A percentile compares a stretch with the other conserved stretches of the same genome.
Conservation (phyloP, 2,797 vertebrate genomes). For the Hipposideros larvatus region DNA sequence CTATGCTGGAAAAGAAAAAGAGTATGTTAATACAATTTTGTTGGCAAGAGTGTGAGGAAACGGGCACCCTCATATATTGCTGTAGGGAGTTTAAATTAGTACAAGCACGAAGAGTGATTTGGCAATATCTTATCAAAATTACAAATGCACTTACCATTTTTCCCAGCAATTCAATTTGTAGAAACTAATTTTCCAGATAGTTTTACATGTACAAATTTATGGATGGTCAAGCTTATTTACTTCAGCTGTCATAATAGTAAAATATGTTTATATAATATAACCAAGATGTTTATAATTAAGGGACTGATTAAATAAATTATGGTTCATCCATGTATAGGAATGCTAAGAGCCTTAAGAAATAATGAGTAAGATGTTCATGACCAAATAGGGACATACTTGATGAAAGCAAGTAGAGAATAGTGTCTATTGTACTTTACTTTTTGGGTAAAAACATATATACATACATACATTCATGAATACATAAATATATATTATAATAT, state of each 20-base stretch:
- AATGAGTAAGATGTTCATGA: background rate
- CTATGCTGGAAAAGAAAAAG: background rate
- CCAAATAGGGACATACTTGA: background rate
- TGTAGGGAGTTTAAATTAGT: background rate
- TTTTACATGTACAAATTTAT: background rate
- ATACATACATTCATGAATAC: background rate
- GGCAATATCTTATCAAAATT: background rate
- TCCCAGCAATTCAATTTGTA: background rate
- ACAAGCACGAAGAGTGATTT: background rate
- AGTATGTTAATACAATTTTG: background rate
- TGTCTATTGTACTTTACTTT: background rate
- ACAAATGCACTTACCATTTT: background rate
- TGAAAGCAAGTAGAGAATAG: background rate
- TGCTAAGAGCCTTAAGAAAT: constrained; percentile 31
- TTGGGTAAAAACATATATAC: background rate
- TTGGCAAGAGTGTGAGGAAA: background rate
- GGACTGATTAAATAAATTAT: constrained; percentile 15
- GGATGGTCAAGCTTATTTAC: constrained; percentile 24
- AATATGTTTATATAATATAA: constrained; percentile 27
- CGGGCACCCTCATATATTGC: background rate
- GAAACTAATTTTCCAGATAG: background rate
- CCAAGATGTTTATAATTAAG: constrained; percentile 48
- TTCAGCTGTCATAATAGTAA: background rate
- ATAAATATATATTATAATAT: background rate
- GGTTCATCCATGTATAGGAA: background rate